Conservation (phyloP, 2,888 invertebrate genomes). For the Pemphredon lugubris region DNA sequence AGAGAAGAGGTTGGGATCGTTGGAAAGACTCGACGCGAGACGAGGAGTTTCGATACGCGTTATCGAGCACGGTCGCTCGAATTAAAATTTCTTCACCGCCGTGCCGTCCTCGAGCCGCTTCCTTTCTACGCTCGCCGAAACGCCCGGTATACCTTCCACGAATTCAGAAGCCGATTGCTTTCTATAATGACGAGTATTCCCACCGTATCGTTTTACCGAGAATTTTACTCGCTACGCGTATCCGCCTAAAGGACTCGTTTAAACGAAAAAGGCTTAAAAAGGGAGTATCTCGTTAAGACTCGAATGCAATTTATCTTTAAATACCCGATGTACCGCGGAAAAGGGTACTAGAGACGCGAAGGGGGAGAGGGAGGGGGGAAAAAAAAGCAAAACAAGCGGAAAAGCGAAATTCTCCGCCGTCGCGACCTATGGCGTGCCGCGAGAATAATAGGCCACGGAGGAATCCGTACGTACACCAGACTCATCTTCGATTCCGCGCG, state of each 20-base stretch:
- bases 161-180: conserved; percentile 21
- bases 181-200: not conserved
- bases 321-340: too few relatives aligned
- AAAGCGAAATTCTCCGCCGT: too few relatives aligned
- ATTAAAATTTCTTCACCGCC: conserved; percentile 65
- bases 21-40: conserved; percentile 60
- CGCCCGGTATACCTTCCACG: conserved; percentile 13
- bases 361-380: too few relatives aligned
- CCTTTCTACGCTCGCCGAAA: conserved; percentile 42
- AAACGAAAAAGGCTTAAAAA: not conserved
- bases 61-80: conserved; percentile 65
- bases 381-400: too few relatives aligned
- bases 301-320: too few relatives aligned
- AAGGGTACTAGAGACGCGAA: too few relatives aligned
- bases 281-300: too few relatives aligned
- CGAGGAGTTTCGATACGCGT: conserved; percentile 67
- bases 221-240: not conserved
- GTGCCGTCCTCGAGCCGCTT: conserved; percentile 46
- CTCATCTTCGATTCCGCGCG: conserved; percentile 58
- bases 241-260: not conserved
- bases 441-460: not conserved
- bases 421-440: too few relatives aligned
- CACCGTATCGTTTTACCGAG: not conserved
- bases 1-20: conserved; percentile 34
- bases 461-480: conserved; percentile 4